Percentiles rank a stretch among this genome's conserved stretches.
phyloP scores from a whole-genome alignment of 2,888 invertebrate genomes.

The Sinotaia quadrata region DNA sequence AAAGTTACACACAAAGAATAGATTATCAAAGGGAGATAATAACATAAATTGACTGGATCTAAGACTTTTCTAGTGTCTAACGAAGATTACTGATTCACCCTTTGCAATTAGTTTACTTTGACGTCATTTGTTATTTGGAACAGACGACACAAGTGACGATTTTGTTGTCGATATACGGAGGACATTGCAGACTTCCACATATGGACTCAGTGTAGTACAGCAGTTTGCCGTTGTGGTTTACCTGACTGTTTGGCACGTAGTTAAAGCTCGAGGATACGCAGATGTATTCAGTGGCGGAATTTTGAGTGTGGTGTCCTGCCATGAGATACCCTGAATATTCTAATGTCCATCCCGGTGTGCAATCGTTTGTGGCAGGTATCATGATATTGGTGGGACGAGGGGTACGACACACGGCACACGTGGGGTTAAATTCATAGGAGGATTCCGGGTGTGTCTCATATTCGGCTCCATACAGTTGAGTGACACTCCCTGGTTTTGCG shows the following conservation, averaged over 20 bases:
- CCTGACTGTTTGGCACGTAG: not conserved
- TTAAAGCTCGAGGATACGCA: not conserved
- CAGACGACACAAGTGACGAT: not conserved
- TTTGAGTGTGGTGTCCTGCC: not conserved
- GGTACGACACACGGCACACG: not conserved
- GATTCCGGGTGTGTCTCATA: not conserved
- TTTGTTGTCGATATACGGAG: not conserved
- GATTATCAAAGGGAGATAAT: no score
- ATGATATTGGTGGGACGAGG: not conserved
- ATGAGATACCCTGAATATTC: not conserved
- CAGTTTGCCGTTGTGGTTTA: not conserved
- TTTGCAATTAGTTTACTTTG: no score
- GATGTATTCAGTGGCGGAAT: not conserved
- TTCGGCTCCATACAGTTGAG: not conserved
- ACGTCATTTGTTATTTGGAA: not conserved
- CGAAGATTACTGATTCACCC: no score
- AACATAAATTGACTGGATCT: no score
- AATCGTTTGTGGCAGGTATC: not conserved
- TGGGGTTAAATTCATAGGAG: not conserved
- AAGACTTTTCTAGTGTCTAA: no score
- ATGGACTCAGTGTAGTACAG: not conserved
- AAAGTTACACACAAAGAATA: no score
- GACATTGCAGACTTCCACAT: not conserved
- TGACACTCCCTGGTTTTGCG: not conserved
- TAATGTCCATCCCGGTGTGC: not conserved